These are phyloP conservation scores for Rhinopithecus roxellana DNA, from an alignment of 2,113 vertebrate genomes.

Conservation along the genomic window DNA sequence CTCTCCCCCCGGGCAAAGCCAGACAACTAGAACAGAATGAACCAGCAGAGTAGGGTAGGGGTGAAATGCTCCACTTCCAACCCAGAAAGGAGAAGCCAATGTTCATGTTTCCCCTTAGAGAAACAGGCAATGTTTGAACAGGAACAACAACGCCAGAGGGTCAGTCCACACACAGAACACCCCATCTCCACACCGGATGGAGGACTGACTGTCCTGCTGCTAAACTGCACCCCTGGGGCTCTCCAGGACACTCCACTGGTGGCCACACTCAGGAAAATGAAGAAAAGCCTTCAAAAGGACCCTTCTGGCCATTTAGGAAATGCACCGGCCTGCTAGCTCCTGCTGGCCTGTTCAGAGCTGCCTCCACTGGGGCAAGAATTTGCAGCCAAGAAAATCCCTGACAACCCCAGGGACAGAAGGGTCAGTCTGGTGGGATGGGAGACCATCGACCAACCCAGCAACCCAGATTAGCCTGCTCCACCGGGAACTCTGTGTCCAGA, in stretches of 20 bases:
- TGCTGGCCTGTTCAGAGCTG: background rate
- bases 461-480: background rate
- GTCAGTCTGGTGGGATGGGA: background rate
- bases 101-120: background rate
- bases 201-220: background rate
- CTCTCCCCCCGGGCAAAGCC: background rate
- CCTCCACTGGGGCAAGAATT: background rate
- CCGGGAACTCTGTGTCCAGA: background rate
- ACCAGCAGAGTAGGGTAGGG: rapidly evolving
- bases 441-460: background rate
- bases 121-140: background rate
- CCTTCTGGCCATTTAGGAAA: background rate
- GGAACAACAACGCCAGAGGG: background rate
- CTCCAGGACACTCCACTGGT: too few species aligned
- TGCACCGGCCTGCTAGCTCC: background rate
- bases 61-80: background rate
- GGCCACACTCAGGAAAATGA: background rate
- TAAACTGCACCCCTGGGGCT: background rate
- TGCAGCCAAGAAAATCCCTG: background rate
- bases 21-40: rapidly evolving
- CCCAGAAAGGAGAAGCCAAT: background rate
- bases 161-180: background rate
- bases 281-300: background rate
- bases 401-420: background rate
- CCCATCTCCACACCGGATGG: background rate